Conservation (phyloP, 2,888 invertebrate genomes). For the Syrista parreyssii region DNA sequence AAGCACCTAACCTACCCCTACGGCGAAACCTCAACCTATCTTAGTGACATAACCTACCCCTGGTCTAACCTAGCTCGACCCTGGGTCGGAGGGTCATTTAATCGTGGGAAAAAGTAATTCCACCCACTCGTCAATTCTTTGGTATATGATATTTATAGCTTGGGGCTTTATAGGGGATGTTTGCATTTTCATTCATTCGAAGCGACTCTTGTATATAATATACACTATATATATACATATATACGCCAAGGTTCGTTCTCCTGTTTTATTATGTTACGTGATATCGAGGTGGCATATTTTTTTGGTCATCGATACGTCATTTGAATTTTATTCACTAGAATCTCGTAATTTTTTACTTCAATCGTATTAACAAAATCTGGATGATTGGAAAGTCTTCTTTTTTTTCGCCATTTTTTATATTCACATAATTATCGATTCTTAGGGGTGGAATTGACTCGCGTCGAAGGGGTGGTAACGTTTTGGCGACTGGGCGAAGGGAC, state of each 20-base stretch:
- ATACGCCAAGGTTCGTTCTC: too few relatives aligned
- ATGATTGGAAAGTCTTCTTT: too few relatives aligned
- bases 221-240: too few relatives aligned
- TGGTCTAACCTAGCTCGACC: not conserved
- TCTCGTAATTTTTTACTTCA: too few relatives aligned
- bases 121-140: not conserved
- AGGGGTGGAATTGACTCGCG: not conserved
- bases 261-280: too few relatives aligned
- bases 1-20: not conserved
- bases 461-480: not conserved
- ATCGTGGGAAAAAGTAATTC: not conserved
- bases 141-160: too few relatives aligned
- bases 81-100: not conserved
- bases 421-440: not conserved
- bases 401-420: not conserved
- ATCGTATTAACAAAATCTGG: too few relatives aligned
- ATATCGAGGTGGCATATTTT: too few relatives aligned
- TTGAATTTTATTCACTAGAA: not conserved
- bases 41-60: too few relatives aligned
- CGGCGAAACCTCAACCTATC: not conserved
- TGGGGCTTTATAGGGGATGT: too few relatives aligned
- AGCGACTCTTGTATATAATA: too few relatives aligned
- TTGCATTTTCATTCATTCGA: too few relatives aligned
- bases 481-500: not conserved
- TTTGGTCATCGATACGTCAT: not conserved